Evolutionary conservation across 1,140 invertebrate species (phyloP), one percentile per base, ranked within the genome.

Genomic region (Drusus annulatus): DNA sequence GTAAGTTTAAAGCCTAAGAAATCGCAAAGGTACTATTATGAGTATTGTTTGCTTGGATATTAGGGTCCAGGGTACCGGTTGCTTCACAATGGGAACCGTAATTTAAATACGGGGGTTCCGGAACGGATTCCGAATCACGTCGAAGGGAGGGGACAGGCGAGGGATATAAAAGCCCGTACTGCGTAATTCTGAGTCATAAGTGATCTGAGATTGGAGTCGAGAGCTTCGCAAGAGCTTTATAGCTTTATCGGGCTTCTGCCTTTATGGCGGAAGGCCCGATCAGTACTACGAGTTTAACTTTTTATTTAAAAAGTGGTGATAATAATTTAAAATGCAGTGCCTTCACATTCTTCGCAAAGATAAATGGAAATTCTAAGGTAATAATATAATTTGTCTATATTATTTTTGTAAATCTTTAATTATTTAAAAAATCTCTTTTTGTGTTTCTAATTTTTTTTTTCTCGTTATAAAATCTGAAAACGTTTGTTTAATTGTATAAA

Each of bases 91-190:
- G 25, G 19, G 45, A 51, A 45, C 36, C 13, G 36, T 45, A 45
- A 71, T 71, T 71, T 52, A 51, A 71, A 71, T 71, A 71, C 50
- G 45, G 68, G 68, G 68, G 68, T 71, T 71, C 68, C 68, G 68
- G 45, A 71, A 51, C 21, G 68, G 68, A 71, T 71, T 71, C 13
- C 19, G 25, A 71, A 71, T 71, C 45, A 13, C 51, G 23, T 10
- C 45, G 50, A 68, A n/a, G 50, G 68, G 19, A 16, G 45, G 68
- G 68, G 68, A n/a, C 25, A 52, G n/a, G 45, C 13, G 16, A 3
- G 10, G 68, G 25, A 71, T 71, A 71, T 52, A 71, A 51, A 23
- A 19, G 68, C 6, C n/a, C 68, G 17, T 45, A 45, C 25, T 45
- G 19, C 19, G 21, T 51, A 15, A n/a, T 52, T 16, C 21, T 10